Percentiles rank a stretch among this genome's conserved stretches.
These are phyloP conservation scores for Melanotaenia parkinsoni DNA, from an alignment of 2,797 vertebrate genomes.

Conservation along the genomic window DNA sequence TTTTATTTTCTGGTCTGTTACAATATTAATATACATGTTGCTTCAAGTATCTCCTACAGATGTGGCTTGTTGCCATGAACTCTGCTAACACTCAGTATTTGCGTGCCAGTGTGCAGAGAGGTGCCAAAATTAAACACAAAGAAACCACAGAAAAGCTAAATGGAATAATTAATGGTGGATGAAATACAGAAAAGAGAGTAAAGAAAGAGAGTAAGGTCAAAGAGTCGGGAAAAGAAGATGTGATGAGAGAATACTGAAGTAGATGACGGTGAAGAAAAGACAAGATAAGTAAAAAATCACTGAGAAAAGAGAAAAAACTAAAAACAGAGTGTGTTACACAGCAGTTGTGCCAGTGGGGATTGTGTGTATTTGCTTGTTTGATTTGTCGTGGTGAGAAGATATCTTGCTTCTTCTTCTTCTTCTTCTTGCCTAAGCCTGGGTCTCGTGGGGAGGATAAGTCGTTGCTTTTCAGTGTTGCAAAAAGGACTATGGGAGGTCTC, in stretches of 20 bases:
- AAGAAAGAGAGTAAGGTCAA: neutral
- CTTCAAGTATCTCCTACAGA: constrained; percentile 70
- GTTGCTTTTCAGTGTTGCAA: constrained; percentile 80
- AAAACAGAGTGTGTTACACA: constrained; percentile 35
- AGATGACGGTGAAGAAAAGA: constrained; percentile 32
- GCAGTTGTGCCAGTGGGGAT: constrained; percentile 49
- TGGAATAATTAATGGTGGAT: constrained; percentile 4
- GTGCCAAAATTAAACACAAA: constrained; percentile 33
- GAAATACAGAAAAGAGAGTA: neutral
- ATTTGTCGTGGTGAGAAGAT: constrained; percentile 67
- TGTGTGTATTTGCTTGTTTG: constrained; percentile 63
- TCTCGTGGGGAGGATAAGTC: constrained; percentile 74
- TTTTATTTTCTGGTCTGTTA: constrained; percentile 51
- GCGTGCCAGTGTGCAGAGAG: constrained; percentile 28
- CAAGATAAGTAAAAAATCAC: constrained; percentile 35
- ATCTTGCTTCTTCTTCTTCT: constrained; percentile 58
- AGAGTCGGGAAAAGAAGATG: neutral
- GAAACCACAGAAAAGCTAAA: constrained; percentile 21
- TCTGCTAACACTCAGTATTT: constrained; percentile 47
- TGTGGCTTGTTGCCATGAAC: constrained; percentile 39
- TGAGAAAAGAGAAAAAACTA: neutral
- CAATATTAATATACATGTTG: constrained; percentile 59
- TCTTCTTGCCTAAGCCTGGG: constrained; percentile 74
- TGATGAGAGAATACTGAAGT: constrained; percentile 22
- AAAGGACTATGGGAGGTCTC: constrained; percentile 75